phyloP scores from a whole-genome alignment of 2,113 vertebrate genomes.

The Saccopteryx bilineata region DNA sequence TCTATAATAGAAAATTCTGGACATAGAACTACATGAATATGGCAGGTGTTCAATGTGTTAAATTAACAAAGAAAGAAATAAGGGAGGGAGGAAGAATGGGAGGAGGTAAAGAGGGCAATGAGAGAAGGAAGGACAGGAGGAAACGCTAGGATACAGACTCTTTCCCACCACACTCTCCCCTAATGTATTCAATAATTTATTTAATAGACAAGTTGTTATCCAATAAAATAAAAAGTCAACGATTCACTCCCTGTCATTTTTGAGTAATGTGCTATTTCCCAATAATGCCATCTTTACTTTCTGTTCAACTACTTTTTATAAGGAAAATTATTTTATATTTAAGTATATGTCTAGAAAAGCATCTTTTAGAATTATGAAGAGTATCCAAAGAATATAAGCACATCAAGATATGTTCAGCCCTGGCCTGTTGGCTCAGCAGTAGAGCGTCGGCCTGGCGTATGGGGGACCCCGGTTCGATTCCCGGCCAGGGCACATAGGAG shows the following conservation, averaged over 20 bases:
- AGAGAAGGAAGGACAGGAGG: not conserved
- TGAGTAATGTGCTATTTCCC: constrained; percentile 55
- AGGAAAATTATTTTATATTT: constrained; percentile 58
- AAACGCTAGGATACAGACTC: constrained; percentile 2
- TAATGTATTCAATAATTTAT: constrained; percentile 48
- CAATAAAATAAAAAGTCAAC: constrained; percentile 59
- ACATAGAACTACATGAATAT: not conserved
- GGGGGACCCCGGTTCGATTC: too few species aligned
- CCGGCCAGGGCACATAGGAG: too few species aligned
- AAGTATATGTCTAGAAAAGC: not conserved
- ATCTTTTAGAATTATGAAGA: constrained; percentile 2
- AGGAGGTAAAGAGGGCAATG: not conserved
- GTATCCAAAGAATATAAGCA: not conserved
- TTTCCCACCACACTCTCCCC: constrained; percentile 39
- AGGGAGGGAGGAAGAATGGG: too few species aligned
- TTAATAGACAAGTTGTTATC: constrained; percentile 47
- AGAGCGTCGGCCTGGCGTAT: too few species aligned
- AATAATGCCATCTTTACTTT: constrained; percentile 56
- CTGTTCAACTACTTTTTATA: constrained; percentile 53
- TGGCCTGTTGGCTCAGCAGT: too few species aligned
- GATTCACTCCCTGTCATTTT: constrained; percentile 43
- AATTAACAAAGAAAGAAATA: not conserved
- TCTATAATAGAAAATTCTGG: not conserved
- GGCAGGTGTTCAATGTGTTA: not conserved
- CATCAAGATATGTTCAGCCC: not conserved